Percentiles rank a stretch among this genome's conserved stretches.
Conservation (phyloP, 1,140 invertebrate species). For the Tetramorium parvispinum region DNA sequence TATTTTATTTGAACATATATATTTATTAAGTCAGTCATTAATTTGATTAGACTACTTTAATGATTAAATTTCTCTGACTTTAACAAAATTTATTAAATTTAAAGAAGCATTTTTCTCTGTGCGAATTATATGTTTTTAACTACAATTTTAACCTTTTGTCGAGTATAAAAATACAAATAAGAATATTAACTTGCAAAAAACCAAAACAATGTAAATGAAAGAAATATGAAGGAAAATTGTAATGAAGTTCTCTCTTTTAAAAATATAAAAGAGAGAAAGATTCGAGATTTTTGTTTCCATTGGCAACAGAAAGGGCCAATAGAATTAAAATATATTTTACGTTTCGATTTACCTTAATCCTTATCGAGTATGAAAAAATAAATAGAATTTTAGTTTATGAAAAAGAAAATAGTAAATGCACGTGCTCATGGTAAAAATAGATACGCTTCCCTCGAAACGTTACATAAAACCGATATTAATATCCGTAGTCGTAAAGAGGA, state of each 20-base stretch:
- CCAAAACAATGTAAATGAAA: too few species aligned
- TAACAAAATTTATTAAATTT: too few species aligned
- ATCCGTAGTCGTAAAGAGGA: not conserved
- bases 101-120: too few species aligned
- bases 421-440: not conserved
- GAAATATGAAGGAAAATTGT: not conserved
- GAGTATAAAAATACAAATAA: too few species aligned
- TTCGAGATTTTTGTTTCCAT: not conserved
- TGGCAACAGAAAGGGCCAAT: not conserved
- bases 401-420: not conserved
- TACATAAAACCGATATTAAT: constrained; percentile 24
- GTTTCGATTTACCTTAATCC: not conserved
- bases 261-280: not conserved
- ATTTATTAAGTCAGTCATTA: too few species aligned
- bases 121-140: too few species aligned
- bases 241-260: not conserved
- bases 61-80: too few species aligned
- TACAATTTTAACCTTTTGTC: too few species aligned
- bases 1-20: too few species aligned
- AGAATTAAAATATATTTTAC: not conserved
- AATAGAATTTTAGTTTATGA: not conserved
- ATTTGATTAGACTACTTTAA: too few species aligned
- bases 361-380: not conserved
- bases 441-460: too few species aligned
- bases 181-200: too few species aligned